Evolutionary conservation across 1,140 invertebrate genomes (phyloP), one percentile per base, ranked within the genome.

Genomic region (Tetramorium alpestre): DNA sequence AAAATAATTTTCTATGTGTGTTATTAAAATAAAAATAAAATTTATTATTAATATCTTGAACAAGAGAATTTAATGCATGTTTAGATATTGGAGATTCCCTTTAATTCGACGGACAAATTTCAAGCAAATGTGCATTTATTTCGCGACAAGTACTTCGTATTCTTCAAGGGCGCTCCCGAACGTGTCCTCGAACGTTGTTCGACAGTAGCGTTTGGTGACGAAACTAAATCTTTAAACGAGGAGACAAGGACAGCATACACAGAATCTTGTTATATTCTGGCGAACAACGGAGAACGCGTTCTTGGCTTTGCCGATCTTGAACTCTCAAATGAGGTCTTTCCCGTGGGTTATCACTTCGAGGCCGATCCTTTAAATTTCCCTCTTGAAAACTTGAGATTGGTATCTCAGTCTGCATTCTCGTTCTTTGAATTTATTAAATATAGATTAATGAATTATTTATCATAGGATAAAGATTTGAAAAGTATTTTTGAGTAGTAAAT

Each of bases 81-180:
- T 38, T 85, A 99, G 96, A 97, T 99, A 64, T 98, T 98, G 95
- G 99, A 99, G 96, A 97, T 99, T 96, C 99, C 99, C 38, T 99
- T 99, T 97, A 99, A 99, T 96, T 99, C 99, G 0, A 99, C 98
- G 90, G 99, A 99, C 95, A 99, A 99, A 95, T 99, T 99, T 95
- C 99, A 99, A 96, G 98, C 96, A 3, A 99, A 99, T 8, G 97
- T 99, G 86, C 99, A 99, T 93, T 98, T 99, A 91, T 98, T 97
- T 86, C 98, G 99, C 92, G 98, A 99, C 94, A 96, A 98, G 72
- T 98, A 99, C 94, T 95, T 99, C 89, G 96, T 99, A 87, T 99
- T 99, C 22, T 99, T 99, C 99, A 99, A 99, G 96, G 99, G 99
- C 67, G 99, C 99, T 16, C 99, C 99, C 4, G 99, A 99, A 96